Percentiles rank a stretch among this genome's conserved stretches.
Conservation (phyloP, 2,113 vertebrate genomes). For the Mustela nigripes region DNA sequence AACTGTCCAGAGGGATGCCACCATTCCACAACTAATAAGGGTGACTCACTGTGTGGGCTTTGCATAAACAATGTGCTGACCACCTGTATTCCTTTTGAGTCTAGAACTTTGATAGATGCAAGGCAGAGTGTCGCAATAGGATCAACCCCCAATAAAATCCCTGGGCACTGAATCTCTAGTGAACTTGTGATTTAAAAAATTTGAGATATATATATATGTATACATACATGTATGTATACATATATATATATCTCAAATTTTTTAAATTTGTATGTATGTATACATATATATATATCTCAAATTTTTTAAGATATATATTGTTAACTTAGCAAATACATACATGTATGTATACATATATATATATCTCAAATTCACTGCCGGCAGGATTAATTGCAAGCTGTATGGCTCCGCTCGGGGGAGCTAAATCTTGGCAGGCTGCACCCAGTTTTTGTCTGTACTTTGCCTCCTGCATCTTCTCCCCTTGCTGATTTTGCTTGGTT, state of each 20-base stretch:
- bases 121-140: neutral
- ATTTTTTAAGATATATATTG: too few relatives aligned
- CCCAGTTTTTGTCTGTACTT: neutral
- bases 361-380: neutral
- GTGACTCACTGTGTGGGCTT: neutral
- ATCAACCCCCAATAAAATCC: neutral
- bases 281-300: too few relatives aligned
- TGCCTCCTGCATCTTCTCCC: neutral
- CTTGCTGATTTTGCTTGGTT: neutral
- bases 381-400: neutral
- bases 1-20: neutral
- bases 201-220: too few relatives aligned
- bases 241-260: too few relatives aligned
- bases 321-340: too few relatives aligned
- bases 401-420: neutral
- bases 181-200: neutral
- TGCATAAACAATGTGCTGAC: neutral
- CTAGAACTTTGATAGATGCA: neutral
- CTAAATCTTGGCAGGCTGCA: neutral
- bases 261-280: too few relatives aligned
- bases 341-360: too few relatives aligned
- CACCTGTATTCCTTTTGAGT: neutral
- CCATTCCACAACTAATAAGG: neutral
- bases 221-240: too few relatives aligned
- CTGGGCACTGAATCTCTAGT: neutral